Conservation (phyloP, 2,113 vertebrate species). For the Pollachius pollachius region DNA sequence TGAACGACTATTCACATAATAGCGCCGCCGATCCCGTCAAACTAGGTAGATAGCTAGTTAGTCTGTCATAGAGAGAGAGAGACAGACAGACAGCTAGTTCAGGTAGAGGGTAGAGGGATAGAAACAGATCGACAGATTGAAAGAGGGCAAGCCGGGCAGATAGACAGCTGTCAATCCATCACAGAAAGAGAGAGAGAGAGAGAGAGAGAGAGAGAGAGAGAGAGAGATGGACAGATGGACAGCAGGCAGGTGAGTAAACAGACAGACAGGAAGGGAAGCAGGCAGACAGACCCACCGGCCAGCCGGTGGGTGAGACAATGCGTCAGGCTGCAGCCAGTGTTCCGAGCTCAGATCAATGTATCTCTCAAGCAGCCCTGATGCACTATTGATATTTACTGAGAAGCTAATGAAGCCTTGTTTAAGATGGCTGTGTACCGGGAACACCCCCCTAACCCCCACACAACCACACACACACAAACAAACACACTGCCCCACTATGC, state of each 20-base stretch:
- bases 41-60: too few species aligned
- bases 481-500: background rate
- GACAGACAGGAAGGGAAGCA: background rate
- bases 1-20: too few species aligned
- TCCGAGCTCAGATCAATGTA: background rate
- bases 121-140: background rate
- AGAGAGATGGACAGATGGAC: too few species aligned
- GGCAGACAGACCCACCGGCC: background rate
- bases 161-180: too few species aligned
- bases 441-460: background rate
- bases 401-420: slow-evolving; percentile 7
- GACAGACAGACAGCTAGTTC: too few species aligned
- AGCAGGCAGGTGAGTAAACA: background rate
- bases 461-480: background rate
- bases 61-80: too few species aligned
- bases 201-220: too few species aligned
- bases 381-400: slow-evolving; percentile 12
- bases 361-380: background rate
- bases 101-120: background rate
- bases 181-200: too few species aligned
- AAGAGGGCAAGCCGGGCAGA: background rate
- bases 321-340: background rate
- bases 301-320: background rate
- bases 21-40: too few species aligned
- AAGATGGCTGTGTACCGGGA: background rate